A percentile compares a stretch with the other conserved stretches of the same genome.
phyloP scores from a whole-genome alignment of 2,797 vertebrate genomes.

The Cossypha polioptera region DNA sequence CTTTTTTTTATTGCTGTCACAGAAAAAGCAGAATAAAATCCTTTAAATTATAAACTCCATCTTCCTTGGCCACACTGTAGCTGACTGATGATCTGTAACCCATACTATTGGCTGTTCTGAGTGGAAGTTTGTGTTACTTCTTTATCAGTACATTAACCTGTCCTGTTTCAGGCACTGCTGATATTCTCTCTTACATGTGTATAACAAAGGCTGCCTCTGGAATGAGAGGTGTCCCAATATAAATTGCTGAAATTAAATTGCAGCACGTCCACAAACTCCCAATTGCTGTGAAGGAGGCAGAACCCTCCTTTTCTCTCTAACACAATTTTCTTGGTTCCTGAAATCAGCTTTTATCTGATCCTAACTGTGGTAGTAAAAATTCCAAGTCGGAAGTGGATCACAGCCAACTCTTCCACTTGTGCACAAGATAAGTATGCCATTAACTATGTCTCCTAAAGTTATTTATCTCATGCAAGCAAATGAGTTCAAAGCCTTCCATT shows the following conservation, averaged over 20 bases:
- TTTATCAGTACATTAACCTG: background rate
- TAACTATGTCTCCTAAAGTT: conserved; percentile 29
- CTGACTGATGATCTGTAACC: background rate
- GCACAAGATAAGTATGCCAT: conserved; percentile 51
- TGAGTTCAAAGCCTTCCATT: conserved; percentile 53
- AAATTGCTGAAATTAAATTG: background rate
- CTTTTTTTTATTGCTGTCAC: background rate
- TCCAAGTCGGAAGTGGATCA: conserved; percentile 48
- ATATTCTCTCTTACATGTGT: background rate
- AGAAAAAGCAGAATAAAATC: background rate
- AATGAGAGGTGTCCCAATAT: background rate
- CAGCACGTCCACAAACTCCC: background rate
- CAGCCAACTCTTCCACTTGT: conserved; percentile 43
- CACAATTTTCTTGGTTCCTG: conserved; percentile 14
- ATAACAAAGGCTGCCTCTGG: background rate
- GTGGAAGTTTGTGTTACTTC: background rate
- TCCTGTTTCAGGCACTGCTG: background rate
- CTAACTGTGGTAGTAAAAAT: conserved; percentile 35
- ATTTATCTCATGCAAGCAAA: conserved; percentile 50
- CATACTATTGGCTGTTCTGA: background rate
- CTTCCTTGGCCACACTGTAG: background rate
- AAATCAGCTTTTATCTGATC: conserved; percentile 61
- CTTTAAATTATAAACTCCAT: background rate
- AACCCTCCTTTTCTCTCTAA: conserved; percentile 5
- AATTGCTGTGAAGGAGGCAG: background rate